Evolutionary conservation across 2,888 invertebrate species (phyloP), one percentile per base, ranked within the genome.

Genomic region (Apamea epomidion): DNA sequence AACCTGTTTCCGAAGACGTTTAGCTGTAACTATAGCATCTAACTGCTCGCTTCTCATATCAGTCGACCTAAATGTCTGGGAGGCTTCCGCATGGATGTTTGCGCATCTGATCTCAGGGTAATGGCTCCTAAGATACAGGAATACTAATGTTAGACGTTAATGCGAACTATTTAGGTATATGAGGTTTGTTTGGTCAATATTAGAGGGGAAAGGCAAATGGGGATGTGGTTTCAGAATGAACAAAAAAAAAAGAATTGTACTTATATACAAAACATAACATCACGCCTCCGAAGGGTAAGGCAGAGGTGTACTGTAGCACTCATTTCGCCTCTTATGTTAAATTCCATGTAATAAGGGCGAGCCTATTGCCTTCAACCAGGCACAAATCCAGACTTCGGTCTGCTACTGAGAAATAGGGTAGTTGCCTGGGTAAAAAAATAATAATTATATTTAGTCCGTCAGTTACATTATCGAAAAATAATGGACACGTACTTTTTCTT

Each of bases 61-160:
- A 51, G 78, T 6, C 83, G 78, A 74, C 83, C 82, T 82, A 83
- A 83, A 83, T 83, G 83, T 82, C 60, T 74, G 48, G 37, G 45
- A 60, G 60, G 73, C 60, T 83, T 82, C 78, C 82, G 83, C 18
- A 42, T 82, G 72, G 64, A n/a, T 78, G 78, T 78, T 65, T 78
- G 73, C 69, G 48, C 82, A 83, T 62, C 78, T 83, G 74, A 83
- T 82, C 70, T 45, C 65, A 74, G 78, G 69, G 70, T 78, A 82
- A 82, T 83, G 78, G 74, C 60, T 10, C 37, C 64, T 60, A 69
- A 82, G 83, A 83, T 82, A 83, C 60, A 60, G 64, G 70, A 51
- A 67, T 83, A 54, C 70, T 83, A 83, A 82, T 74, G 83, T 78
- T 54, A 18, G 8, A 78, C 71, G 64, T 78, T 74, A 78, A 65